Conservation (phyloP, 2,113 vertebrate genomes). For the Crotalus tigris region DNA sequence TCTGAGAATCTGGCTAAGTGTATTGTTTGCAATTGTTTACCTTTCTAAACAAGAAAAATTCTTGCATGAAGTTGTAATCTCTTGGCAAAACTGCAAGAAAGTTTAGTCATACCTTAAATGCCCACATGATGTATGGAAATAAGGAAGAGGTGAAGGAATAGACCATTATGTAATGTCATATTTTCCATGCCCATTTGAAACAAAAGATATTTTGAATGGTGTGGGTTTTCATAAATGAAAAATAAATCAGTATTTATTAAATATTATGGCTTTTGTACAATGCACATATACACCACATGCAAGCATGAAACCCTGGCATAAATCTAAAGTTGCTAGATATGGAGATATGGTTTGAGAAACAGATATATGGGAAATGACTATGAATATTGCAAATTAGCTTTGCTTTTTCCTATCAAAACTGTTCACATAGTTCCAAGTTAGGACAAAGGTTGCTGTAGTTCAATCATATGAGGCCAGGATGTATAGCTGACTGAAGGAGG, state of each 20-base stretch:
- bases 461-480: neutral
- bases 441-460: neutral
- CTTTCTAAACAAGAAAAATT: neutral
- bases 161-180: neutral
- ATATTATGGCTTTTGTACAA: neutral
- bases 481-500: neutral
- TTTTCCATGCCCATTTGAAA: neutral
- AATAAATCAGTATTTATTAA: neutral
- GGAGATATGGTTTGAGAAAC: neutral
- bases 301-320: neutral
- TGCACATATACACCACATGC: neutral
- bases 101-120: neutral
- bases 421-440: neutral
- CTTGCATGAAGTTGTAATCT: neutral
- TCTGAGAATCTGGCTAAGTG: neutral
- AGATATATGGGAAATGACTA: neutral
- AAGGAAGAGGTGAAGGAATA: neutral
- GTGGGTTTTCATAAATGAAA: neutral
- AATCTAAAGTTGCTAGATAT: neutral
- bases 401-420: neutral
- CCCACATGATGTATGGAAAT: neutral
- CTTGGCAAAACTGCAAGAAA: neutral
- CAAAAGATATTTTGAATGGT: neutral
- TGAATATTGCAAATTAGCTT: neutral
- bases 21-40: neutral